These are phyloP conservation scores for Fabriciana adippe DNA, from an alignment of 2,888 invertebrate species.

Conservation along the genomic window DNA sequence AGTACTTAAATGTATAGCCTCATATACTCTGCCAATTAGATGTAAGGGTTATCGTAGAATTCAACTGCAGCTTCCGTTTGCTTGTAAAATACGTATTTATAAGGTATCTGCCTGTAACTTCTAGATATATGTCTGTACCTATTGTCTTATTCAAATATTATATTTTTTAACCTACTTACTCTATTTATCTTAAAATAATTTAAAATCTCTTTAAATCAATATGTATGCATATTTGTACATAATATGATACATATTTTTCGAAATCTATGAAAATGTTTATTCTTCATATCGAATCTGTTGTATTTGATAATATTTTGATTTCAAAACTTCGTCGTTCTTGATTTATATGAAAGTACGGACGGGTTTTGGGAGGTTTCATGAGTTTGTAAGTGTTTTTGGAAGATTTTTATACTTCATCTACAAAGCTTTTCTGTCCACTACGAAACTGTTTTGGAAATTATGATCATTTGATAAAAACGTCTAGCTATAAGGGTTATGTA, in stretches of 20 bases:
- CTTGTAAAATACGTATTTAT: slow-evolving; percentile 24
- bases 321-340: no score
- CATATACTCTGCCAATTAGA: slow-evolving; percentile 34
- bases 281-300: no score
- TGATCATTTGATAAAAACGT: slow-evolving; percentile 11
- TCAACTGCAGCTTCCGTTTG: slow-evolving; percentile 36
- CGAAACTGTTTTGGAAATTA: slow-evolving; percentile 18
- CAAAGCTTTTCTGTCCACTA: slow-evolving; percentile 24
- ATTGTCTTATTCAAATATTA: not conserved
- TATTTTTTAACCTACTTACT: slow-evolving; percentile 15
- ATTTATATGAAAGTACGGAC: no score
- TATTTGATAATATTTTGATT: no score
- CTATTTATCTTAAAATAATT: not conserved
- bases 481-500: slow-evolving; percentile 27
- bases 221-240: not conserved
- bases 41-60: slow-evolving; percentile 30
- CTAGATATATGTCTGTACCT: slow-evolving; percentile 3
- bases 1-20: slow-evolving; percentile 32
- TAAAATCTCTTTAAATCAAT: not conserved
- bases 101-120: slow-evolving; percentile 2
- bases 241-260: not conserved
- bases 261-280: not conserved
- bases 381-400: slow-evolving; percentile 17
- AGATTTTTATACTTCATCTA: slow-evolving; percentile 28
- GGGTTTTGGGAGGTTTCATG: not conserved